These are phyloP conservation scores for Tipula vernalis DNA, from an alignment of 2,888 invertebrate species.

Conservation along the genomic window DNA sequence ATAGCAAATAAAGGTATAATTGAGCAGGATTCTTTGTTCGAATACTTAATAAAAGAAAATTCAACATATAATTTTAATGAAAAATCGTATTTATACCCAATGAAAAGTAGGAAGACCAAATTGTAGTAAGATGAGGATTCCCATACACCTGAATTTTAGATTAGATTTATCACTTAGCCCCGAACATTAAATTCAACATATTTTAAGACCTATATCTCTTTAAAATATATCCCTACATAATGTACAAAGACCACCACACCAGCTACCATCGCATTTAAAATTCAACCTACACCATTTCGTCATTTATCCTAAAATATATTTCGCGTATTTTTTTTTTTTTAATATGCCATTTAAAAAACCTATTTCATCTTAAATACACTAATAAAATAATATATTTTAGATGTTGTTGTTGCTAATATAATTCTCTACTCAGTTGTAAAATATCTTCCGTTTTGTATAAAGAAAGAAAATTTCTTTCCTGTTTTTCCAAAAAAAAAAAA, in stretches of 20 bases:
- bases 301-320: background rate
- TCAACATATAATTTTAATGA: no score
- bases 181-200: background rate
- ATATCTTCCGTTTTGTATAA: background rate
- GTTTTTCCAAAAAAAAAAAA: background rate
- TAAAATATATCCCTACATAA: background rate
- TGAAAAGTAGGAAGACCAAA: no score
- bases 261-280: background rate
- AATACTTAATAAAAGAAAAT: no score
- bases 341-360: background rate
- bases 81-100: no score
- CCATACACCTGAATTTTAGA: no score
- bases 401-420: background rate
- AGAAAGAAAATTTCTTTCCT: background rate
- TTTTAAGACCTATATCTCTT: background rate
- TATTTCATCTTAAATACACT: background rate
- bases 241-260: background rate
- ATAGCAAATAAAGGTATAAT: no score
- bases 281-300: background rate
- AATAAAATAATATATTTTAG: background rate
- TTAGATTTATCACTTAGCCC: background rate
- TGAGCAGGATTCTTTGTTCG: no score
- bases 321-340: background rate
- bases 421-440: background rate
- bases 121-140: no score